A percentile compares a stretch with the other conserved stretches of the same genome.
phyloP scores from a whole-genome alignment of 2,797 vertebrate species.

The Crenichthys baileyi region DNA sequence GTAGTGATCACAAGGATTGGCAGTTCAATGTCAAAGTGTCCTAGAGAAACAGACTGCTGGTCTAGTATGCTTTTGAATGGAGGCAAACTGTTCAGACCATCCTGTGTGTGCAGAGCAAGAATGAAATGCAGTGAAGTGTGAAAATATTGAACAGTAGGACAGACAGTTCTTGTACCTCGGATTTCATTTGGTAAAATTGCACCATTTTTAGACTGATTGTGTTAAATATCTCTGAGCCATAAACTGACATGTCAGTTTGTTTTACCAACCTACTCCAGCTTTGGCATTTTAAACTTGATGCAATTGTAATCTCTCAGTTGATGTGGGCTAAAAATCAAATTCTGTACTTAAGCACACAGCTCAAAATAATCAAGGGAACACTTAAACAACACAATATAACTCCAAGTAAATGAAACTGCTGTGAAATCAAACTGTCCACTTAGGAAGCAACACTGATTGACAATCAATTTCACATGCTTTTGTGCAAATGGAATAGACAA shows the following conservation, averaged over 20 bases:
- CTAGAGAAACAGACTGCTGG: constrained; percentile 1
- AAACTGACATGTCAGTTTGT: background rate
- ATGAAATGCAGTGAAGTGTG: background rate
- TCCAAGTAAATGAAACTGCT: no score
- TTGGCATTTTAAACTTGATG: constrained; percentile 22
- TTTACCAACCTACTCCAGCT: background rate
- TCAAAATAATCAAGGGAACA: no score
- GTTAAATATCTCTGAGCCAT: background rate
- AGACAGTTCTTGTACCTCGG: background rate
- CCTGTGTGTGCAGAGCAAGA: background rate
- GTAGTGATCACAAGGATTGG: background rate
- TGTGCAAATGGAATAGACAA: no score
- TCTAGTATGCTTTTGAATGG: background rate
- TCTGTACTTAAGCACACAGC: constrained; percentile 15
- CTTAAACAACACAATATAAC: no score
- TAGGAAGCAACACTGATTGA: no score
- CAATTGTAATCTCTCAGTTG: constrained; percentile 18
- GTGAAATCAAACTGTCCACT: no score
- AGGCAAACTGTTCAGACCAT: background rate
- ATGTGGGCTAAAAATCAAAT: constrained; percentile 20
- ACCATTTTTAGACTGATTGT: background rate
- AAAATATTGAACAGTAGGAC: background rate
- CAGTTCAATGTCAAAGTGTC: constrained; percentile 1
- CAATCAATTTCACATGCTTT: no score
- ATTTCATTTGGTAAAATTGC: background rate